Percentiles rank a stretch among this genome's conserved stretches.
These are phyloP conservation scores for Acropternis orthonyx DNA, from an alignment of 2,797 vertebrate genomes.

Conservation along the genomic window DNA sequence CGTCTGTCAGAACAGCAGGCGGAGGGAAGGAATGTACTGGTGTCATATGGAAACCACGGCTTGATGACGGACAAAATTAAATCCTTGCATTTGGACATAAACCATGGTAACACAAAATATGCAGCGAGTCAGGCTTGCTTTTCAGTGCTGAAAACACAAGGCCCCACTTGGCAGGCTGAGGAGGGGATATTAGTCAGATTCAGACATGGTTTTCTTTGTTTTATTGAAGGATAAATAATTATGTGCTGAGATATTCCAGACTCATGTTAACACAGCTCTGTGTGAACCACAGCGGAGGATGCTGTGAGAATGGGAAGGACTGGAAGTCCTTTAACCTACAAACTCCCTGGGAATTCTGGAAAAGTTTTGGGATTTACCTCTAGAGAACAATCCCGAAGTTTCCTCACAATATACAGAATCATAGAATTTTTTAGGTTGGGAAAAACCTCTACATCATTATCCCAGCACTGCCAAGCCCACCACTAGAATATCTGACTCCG, in stretches of 20 bases:
- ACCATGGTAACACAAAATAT: constrained; percentile 68
- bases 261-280: constrained; percentile 43
- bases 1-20: constrained; percentile 66
- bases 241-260: constrained; percentile 67
- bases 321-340: neutral
- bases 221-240: constrained; percentile 69
- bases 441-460: neutral
- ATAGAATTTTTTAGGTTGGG: neutral
- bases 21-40: constrained; percentile 56
- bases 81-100: constrained; percentile 69
- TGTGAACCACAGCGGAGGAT: constrained; percentile 41
- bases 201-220: constrained; percentile 68
- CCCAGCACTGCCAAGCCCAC: neutral
- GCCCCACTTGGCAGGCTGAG: constrained; percentile 65
- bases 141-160: constrained; percentile 62
- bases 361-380: neutral
- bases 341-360: constrained; percentile 14
- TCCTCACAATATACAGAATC: neutral
- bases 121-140: constrained; percentile 65
- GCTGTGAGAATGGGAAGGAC: constrained; percentile 3
- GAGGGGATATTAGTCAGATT: constrained; percentile 66
- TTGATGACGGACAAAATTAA: constrained; percentile 64
- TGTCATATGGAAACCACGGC: constrained; percentile 62
- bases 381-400: neutral
- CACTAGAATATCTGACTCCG: neutral